Conservation (phyloP, 64 coral and sea anemone species). For the Montipora foliosa region DNA sequence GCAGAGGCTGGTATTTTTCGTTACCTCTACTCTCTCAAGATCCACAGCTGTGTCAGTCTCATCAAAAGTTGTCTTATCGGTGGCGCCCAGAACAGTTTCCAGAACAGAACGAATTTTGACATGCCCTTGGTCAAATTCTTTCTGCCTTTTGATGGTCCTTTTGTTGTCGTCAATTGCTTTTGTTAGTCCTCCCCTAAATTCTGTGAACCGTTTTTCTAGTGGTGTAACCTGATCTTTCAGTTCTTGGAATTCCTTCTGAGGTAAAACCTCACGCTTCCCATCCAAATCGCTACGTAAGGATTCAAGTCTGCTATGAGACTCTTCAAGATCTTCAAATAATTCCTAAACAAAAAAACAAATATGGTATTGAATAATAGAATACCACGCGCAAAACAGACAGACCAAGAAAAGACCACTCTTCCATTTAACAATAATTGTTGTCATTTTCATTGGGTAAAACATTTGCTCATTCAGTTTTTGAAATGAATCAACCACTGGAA, state of each 20-base stretch:
- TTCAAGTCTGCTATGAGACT: constrained; percentile 29
- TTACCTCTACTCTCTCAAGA: constrained; percentile 35
- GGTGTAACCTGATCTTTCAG: constrained; percentile 54
- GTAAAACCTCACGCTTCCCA: constrained; percentile 6
- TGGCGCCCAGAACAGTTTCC: constrained; percentile 26
- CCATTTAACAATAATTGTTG: too few relatives aligned
- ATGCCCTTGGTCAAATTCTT: constrained; percentile 53
- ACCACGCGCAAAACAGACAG: too few relatives aligned
- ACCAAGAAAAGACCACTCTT: too few relatives aligned
- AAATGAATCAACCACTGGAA: too few relatives aligned
- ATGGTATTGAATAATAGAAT: neutral
- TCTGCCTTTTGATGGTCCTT: neutral
- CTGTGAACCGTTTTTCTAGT: constrained; percentile 46
- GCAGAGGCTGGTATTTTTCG: too few relatives aligned
- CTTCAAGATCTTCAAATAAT: constrained; percentile 53
- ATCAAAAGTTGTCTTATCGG: constrained; percentile 23
- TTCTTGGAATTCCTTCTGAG: constrained; percentile 45
- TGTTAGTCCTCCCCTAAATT: constrained; percentile 13
- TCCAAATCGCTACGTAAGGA: constrained; percentile 37
- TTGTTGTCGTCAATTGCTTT: constrained; percentile 31
- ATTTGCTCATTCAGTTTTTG: too few relatives aligned
- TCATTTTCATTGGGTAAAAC: too few relatives aligned
- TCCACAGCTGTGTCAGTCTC: constrained; percentile 31
- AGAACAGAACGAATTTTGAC: constrained; percentile 23
- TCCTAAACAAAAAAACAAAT: neutral